Evolutionary conservation across 1,140 invertebrate species (phyloP).

Genomic region (Diachasmimorpha longicaudata): DNA sequence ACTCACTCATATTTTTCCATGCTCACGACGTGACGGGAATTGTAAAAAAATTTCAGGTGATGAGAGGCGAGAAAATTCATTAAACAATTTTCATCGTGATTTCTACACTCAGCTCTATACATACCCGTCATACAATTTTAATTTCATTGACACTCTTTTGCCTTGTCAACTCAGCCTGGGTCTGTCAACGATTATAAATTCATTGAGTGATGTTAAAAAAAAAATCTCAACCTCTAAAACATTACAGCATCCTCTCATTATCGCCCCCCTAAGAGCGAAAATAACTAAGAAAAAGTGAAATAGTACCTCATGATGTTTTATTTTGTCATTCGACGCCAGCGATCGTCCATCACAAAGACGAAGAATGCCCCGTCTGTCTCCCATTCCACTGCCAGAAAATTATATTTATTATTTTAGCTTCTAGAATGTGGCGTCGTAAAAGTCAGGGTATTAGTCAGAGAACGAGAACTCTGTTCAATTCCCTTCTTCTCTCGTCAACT

Average conservation of each 20-base stretch:
- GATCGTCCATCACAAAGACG: constrained; percentile 23
- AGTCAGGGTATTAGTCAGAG: neutral
- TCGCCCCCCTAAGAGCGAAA: neutral
- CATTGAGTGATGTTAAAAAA: too few relatives aligned
- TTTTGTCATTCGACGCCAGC: constrained; percentile 35
- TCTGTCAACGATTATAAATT: too few relatives aligned
- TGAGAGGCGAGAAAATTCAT: too few relatives aligned
- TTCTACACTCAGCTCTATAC: too few relatives aligned
- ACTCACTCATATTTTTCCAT: neutral
- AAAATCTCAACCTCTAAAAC: too few relatives aligned
- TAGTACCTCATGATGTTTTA: neutral
- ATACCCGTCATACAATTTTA: too few relatives aligned
- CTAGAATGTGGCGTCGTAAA: constrained; percentile 9
- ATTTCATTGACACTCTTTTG: too few relatives aligned
- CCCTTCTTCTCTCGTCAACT: neutral
- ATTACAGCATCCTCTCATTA: too few relatives aligned
- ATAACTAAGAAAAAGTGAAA: constrained; percentile 24
- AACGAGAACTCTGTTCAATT: neutral
- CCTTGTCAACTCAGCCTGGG: too few relatives aligned
- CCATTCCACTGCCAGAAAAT: neutral
- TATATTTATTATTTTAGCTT: neutral
- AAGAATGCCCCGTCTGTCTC: neutral
- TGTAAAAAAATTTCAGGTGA: too few relatives aligned
- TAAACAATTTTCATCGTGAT: too few relatives aligned
- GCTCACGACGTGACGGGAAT: neutral